phyloP scores from a whole-genome alignment of 2,888 invertebrate species.

The Helleia helle region DNA sequence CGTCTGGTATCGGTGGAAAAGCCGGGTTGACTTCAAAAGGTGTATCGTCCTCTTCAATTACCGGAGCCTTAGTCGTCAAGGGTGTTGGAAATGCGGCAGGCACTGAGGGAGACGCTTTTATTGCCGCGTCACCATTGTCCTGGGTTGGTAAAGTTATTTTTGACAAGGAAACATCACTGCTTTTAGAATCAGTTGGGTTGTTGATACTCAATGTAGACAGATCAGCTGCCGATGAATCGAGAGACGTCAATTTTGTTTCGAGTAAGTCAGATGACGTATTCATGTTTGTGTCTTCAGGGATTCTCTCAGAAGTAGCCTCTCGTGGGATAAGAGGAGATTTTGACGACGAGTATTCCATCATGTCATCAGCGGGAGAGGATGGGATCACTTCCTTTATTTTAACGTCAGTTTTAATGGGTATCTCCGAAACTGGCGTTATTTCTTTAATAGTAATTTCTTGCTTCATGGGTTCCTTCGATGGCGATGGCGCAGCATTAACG shows the following conservation, averaged over 20 bases:
- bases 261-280: conserved; percentile 23
- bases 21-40: conserved; percentile 55
- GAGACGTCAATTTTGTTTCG: background rate
- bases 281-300: conserved; percentile 22
- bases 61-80: conserved; percentile 41
- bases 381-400: conserved; percentile 66
- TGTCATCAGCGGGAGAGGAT: conserved; percentile 46
- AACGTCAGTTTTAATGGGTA: conserved; percentile 56
- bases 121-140: conserved; percentile 34
- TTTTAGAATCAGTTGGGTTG: conserved; percentile 25
- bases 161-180: conserved; percentile 34
- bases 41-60: conserved; percentile 55
- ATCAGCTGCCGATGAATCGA: conserved; percentile 27
- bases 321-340: conserved; percentile 58
- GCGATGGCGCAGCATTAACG: conserved; percentile 26
- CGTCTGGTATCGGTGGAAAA: conserved; percentile 62
- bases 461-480: conserved; percentile 38
- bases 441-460: conserved; percentile 74
- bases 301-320: conserved; percentile 55
- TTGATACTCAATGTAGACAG: conserved; percentile 24
- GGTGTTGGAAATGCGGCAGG: conserved; percentile 23
- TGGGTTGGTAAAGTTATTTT: conserved; percentile 54
- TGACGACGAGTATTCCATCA: conserved; percentile 52
- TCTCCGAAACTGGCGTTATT: conserved; percentile 72
- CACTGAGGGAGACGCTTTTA: conserved; percentile 35